Percentiles rank a stretch among this genome's conserved stretches.
Evolutionary conservation across 1,140 invertebrate species (phyloP).

Genomic region (Goniozus legneri): DNA sequence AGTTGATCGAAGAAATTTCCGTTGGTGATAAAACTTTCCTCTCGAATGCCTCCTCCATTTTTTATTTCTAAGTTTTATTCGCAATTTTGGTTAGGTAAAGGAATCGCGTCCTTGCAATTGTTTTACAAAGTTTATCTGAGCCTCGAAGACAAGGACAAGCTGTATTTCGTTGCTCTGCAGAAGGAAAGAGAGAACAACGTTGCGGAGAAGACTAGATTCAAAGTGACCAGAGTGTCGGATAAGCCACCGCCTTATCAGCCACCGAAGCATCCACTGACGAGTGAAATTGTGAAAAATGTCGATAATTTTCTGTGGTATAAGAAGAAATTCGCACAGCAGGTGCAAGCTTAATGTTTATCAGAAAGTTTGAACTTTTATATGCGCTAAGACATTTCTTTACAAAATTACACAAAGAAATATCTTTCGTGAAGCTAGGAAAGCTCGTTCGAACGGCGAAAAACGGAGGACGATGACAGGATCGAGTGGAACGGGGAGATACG

Average conservation of each 20-base stretch:
- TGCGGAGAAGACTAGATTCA: slow-evolving; percentile 43
- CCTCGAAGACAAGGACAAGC: slow-evolving; percentile 57
- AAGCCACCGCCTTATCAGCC: slow-evolving; percentile 29
- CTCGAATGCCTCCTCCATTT: no score
- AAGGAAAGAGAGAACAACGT: slow-evolving; percentile 46
- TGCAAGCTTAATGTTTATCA: no score
- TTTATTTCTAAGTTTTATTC: no score
- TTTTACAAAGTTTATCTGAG: slow-evolving; percentile 61
- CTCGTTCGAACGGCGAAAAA: no score
- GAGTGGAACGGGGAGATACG: no score
- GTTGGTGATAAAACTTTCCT: slow-evolving; percentile 17
- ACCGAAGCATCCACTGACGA: slow-evolving; percentile 42
- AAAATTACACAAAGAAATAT: no score
- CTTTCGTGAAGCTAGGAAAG: no score
- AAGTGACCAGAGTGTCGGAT: slow-evolving; percentile 38
- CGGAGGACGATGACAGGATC: no score
- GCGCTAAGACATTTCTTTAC: no score
- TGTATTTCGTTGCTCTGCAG: slow-evolving; percentile 55
- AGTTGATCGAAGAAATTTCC: slow-evolving; percentile 52
- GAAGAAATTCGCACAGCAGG: no score
- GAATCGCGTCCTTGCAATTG: slow-evolving; percentile 51
- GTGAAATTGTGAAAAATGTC: slow-evolving; percentile 47
- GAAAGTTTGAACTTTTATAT: no score
- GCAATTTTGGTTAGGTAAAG: no score
- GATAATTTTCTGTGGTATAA: slow-evolving; percentile 57